Conservation (phyloP, 2,888 invertebrate genomes). For the Dioctria linearis region DNA sequence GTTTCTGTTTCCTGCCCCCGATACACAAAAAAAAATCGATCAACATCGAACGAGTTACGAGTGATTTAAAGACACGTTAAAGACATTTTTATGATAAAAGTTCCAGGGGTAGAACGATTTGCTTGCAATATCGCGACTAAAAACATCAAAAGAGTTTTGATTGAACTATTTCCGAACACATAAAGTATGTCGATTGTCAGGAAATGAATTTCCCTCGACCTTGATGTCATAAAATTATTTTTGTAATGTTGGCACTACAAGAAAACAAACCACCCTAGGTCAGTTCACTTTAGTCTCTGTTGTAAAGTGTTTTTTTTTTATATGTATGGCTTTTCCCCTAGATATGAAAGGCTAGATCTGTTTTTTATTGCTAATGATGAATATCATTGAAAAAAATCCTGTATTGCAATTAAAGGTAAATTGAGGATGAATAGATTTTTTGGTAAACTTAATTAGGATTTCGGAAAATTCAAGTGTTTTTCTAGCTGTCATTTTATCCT, state of each 20-base stretch:
- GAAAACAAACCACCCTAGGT: conserved; percentile 11
- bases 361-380: too few species aligned
- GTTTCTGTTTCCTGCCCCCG: conserved; percentile 55
- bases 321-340: too few species aligned
- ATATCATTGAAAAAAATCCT: too few species aligned
- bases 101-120: neutral
- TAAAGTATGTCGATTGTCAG: conserved; percentile 19
- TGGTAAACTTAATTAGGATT: too few species aligned
- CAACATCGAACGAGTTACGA: conserved; percentile 49
- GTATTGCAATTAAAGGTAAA: too few species aligned
- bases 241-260: too few species aligned
- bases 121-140: conserved; percentile 2
- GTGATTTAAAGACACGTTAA: conserved; percentile 52
- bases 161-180: conserved; percentile 31
- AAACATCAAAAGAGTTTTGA: conserved; percentile 33
- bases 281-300: conserved; percentile 19
- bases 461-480: too few species aligned
- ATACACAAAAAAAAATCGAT: conserved; percentile 55
- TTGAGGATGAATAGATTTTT: too few species aligned
- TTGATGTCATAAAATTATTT: conserved; percentile 31
- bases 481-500: too few species aligned
- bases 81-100: conserved; percentile 22
- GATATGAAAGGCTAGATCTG: too few species aligned
- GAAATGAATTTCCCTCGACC: conserved; percentile 29
- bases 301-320: neutral